phyloP scores from a whole-genome alignment of 2,797 vertebrate genomes.

The Setipinna tenuifilis region DNA sequence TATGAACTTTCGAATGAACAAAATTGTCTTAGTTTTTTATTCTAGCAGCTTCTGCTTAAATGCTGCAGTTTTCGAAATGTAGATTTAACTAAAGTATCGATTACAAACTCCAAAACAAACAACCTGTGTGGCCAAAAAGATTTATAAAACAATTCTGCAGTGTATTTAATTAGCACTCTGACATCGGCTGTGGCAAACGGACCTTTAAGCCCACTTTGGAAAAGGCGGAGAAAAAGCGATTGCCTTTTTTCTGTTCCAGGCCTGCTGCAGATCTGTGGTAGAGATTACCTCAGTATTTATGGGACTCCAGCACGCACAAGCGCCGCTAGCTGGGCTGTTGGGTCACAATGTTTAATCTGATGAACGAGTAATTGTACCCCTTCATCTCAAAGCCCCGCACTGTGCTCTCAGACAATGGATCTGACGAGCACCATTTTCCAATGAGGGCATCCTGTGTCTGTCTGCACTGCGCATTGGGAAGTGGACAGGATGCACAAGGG shows the following conservation, averaged over 20 bases:
- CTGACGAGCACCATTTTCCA: constrained; percentile 1
- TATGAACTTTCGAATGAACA: neutral
- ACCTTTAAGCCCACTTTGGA: constrained; percentile 30
- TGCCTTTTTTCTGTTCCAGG: constrained; percentile 25
- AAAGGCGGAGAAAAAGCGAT: neutral
- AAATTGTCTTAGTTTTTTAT: neutral
- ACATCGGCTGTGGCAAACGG: constrained; percentile 25
- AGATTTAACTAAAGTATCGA: constrained; percentile 18
- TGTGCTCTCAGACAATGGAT: neutral
- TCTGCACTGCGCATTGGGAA: neutral
- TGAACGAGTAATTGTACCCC: constrained; percentile 13
- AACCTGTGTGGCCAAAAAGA: constrained; percentile 4
- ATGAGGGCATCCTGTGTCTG: constrained; percentile 2
- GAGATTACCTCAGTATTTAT: constrained; percentile 26
- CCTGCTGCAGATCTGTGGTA: constrained; percentile 14
- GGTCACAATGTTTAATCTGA: constrained; percentile 31
- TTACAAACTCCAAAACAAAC: constrained; percentile 22
- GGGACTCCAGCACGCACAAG: constrained; percentile 22
- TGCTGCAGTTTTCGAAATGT: neutral
- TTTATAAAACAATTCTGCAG: constrained; percentile 32
- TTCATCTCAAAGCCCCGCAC: neutral
- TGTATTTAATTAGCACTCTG: constrained; percentile 34
- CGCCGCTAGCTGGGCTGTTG: neutral
- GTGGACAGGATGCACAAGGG: neutral
- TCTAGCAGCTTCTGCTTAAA: neutral